Conservation (phyloP, 2,888 invertebrate genomes). For the Vesta saturnalis region DNA sequence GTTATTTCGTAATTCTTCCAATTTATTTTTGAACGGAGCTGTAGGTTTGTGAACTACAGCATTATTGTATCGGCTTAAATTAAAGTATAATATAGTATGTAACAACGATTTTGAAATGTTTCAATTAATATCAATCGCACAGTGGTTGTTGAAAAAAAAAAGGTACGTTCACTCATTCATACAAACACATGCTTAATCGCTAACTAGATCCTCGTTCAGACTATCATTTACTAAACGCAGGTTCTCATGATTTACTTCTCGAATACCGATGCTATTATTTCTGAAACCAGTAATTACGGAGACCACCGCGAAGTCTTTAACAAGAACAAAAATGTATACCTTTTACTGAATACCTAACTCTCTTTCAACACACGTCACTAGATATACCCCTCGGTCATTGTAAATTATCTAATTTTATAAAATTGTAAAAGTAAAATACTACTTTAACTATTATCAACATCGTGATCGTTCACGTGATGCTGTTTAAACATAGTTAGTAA, state of each 20-base stretch:
- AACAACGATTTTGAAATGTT: neutral
- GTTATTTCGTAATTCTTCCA: too few relatives aligned
- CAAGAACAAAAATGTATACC: conserved; percentile 37
- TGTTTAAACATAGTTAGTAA: neutral
- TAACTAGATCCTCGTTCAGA: conserved; percentile 54
- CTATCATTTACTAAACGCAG: conserved; percentile 58
- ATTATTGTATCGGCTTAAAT: too few relatives aligned
- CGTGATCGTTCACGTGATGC: neutral
- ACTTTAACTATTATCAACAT: conserved; percentile 4
- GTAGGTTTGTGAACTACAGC: too few relatives aligned
- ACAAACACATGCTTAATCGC: conserved; percentile 29
- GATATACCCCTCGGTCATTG: conserved; percentile 20
- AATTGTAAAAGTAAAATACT: conserved; percentile 6
- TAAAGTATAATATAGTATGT: too few relatives aligned
- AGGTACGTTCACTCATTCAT: conserved; percentile 18
- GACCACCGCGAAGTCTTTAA: conserved; percentile 59
- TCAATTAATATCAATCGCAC: too few relatives aligned
- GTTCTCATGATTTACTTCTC: conserved; percentile 61
- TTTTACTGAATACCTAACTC: conserved; percentile 31
- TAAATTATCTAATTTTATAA: conserved; percentile 25
- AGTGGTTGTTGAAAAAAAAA: conserved; percentile 16
- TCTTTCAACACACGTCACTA: conserved; percentile 20
- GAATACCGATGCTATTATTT: conserved; percentile 60
- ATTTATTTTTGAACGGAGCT: too few relatives aligned
- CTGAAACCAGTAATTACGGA: conserved; percentile 59